phyloP scores from a whole-genome alignment of 2,888 invertebrate species.

The Chironomus riparius region DNA sequence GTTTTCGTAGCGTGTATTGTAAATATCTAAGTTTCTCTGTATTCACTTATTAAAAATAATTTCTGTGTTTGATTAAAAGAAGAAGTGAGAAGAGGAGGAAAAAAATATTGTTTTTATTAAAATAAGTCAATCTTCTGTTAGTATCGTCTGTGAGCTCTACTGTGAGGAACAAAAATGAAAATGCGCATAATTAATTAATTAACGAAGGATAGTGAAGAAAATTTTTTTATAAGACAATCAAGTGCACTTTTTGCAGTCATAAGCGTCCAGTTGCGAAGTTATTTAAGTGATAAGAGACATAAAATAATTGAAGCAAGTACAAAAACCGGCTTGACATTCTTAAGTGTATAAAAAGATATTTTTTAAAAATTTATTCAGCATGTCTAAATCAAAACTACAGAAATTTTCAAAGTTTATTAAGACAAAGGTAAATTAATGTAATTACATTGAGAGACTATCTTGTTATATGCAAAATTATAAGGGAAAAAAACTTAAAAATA shows the following conservation, averaged over 20 bases:
- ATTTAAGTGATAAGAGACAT: no score
- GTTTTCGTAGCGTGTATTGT: neutral
- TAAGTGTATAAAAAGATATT: no score
- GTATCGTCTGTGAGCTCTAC: no score
- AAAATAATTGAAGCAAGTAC: neutral
- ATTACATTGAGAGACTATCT: neutral
- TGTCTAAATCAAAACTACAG: slow-evolving; percentile 17
- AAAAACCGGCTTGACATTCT: neutral
- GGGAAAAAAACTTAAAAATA: no score
- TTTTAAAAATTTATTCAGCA: neutral
- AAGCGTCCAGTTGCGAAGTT: no score
- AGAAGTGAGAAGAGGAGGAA: neutral
- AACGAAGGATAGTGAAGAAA: no score
- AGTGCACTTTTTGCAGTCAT: no score
- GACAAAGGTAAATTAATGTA: slow-evolving; percentile 38
- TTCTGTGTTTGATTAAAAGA: neutral
- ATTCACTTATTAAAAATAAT: neutral
- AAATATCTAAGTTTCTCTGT: neutral
- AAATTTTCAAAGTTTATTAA: slow-evolving; percentile 38
- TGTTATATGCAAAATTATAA: no score
- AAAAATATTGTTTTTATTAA: neutral
- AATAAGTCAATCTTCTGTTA: neutral
- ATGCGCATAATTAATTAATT: no score
- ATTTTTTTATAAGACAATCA: no score
- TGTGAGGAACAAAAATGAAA: no score